These are phyloP conservation scores for Marronus borbonicus DNA, from an alignment of 2,888 invertebrate species.

Conservation along the genomic window DNA sequence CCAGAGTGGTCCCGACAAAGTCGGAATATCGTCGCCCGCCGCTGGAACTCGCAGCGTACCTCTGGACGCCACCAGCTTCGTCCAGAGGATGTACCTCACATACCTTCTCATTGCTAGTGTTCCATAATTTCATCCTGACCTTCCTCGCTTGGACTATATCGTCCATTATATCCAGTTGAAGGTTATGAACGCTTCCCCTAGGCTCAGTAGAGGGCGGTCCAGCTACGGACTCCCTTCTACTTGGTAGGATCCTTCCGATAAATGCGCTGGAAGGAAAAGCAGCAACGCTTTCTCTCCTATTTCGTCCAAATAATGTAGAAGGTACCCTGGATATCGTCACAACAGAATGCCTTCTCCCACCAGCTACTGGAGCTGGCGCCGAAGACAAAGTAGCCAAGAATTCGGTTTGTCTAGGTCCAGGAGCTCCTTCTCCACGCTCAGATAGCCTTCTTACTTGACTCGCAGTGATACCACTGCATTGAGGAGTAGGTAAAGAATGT, in stretches of 20 bases:
- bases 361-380: slow-evolving; percentile 80
- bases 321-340: slow-evolving; percentile 90
- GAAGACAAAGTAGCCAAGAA: slow-evolving; percentile 87
- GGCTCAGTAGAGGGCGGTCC: slow-evolving; percentile 84
- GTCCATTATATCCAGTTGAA: slow-evolving; percentile 91
- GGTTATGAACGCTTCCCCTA: slow-evolving; percentile 85
- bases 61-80: slow-evolving; percentile 74
- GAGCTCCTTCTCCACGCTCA: slow-evolving; percentile 81
- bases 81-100: slow-evolving; percentile 88
- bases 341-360: slow-evolving; percentile 88
- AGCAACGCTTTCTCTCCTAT: slow-evolving; percentile 86
- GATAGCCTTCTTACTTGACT: slow-evolving; percentile 89
- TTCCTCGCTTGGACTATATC: slow-evolving; percentile 88
- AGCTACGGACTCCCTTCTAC: slow-evolving; percentile 68
- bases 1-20: slow-evolving; percentile 76
- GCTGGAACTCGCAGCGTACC: slow-evolving; percentile 73
- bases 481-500: slow-evolving; percentile 87
- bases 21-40: slow-evolving; percentile 80
- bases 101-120: slow-evolving; percentile 82
- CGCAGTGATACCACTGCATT: slow-evolving; percentile 89
- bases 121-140: slow-evolving; percentile 89
- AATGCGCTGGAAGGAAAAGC: slow-evolving; percentile 78
- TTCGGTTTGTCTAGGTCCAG: slow-evolving; percentile 85
- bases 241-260: slow-evolving; percentile 67
- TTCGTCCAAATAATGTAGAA: slow-evolving; percentile 82